Base-by-base conservation (phyloP, 2,797 vertebrate species). In the Sarcoramphus papa region DNA sequence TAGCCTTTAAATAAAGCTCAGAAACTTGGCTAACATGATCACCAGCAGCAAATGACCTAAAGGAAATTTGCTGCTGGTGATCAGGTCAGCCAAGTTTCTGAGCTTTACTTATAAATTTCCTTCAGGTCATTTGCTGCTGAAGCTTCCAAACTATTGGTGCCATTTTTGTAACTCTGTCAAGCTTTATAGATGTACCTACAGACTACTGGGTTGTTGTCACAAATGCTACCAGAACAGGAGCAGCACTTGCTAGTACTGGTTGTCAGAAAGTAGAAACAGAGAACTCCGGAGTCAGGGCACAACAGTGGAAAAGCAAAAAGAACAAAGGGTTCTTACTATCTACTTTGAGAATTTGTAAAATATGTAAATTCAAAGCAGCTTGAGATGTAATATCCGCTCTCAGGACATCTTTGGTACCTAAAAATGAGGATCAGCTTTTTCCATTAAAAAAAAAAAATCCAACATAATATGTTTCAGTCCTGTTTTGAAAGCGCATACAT, bases 401-500 rank as follows among this genome's bases (percentile, higher is more conserved):
- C 41, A 76, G 27, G 53, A 56, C 37, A 48, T 37, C 78, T 80
- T 41, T 73, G 56, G 33, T 82, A 56, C 45, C 50, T 56, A 63
- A 82, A 91, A 88, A 90, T 22, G 17, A 85, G 57, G 30, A 89
- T 43, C n/a, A 82, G 37, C 28, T 60, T 84, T 92, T 76, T 37
- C 30, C 33, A 35, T 85, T 90, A 48, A 88, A 90, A 86, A 78
- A 92, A 76, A 80, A 41, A 5, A 37, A 8, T 8, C 18, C 35
- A 75, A 82, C n/a, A 73, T 70, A 70, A 27, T n/a, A 12, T 64
- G 76, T 60, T 92, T 93, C 47, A 77, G 19, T 51, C 50, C 56
- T 78, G 51, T 74, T 95, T 95, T 91, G 65, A 53, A 88, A 92
- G 53, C 19, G 19, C 21, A 90, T 70, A 83, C 30, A 68, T 92